Evolutionary conservation across 2,888 invertebrate species (phyloP).

Genomic region (Spodoptera littoralis): DNA sequence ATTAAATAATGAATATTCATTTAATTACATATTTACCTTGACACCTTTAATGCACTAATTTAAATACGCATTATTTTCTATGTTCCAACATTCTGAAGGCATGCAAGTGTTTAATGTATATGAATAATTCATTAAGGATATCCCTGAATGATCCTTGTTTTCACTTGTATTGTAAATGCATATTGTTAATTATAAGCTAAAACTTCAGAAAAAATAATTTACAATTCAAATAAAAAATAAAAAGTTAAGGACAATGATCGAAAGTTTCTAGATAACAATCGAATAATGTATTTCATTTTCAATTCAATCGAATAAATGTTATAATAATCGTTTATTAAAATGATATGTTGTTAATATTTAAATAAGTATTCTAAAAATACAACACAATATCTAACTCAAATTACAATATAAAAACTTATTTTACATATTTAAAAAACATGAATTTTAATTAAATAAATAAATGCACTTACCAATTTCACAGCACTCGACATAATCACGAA

Average conservation of each 20-base stretch:
- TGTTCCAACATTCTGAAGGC: slow-evolving; percentile 17
- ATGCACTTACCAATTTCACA: slow-evolving; percentile 71
- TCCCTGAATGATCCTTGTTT: slow-evolving; percentile 11
- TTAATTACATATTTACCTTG: slow-evolving; percentile 15
- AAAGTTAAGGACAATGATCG: slow-evolving; percentile 6
- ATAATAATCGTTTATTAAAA: too few species aligned
- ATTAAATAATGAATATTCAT: slow-evolving; percentile 37
- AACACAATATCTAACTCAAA: slow-evolving; percentile 2
- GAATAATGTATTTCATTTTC: too few species aligned
- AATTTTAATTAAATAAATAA: slow-evolving; percentile 39
- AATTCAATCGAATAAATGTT: too few species aligned
- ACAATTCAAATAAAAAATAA: background rate
- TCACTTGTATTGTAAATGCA: slow-evolving; percentile 1
- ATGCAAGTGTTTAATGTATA: slow-evolving; percentile 10
- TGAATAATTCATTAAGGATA: slow-evolving; percentile 19
- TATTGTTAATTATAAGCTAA: too few species aligned
- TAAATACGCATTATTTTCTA: slow-evolving; percentile 20
- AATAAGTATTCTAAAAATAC: slow-evolving; percentile 12
- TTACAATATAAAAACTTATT: slow-evolving; percentile 13
- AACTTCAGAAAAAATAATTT: too few species aligned
- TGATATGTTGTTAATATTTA: slow-evolving; percentile 6
- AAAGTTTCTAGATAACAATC: background rate
- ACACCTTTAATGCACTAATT: slow-evolving; percentile 14
- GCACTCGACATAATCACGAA: slow-evolving; percentile 61
- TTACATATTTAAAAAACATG: slow-evolving; percentile 21